Evolutionary conservation across 2,113 vertebrate genomes (phyloP).

Genomic region (Dromaius novaehollandiae): DNA sequence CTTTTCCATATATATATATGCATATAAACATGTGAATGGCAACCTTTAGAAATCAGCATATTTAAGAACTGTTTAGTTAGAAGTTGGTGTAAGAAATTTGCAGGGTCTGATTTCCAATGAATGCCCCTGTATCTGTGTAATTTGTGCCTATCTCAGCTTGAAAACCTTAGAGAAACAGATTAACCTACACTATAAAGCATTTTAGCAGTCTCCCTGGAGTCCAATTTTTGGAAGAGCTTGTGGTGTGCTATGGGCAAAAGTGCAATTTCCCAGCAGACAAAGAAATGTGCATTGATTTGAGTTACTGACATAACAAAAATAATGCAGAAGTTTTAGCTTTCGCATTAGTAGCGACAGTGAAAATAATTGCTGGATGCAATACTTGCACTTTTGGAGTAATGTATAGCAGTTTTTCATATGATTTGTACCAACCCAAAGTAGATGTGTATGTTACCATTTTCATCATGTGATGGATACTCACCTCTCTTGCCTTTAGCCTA

Average conservation of each 20-base stretch:
- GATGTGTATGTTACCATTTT: not conserved
- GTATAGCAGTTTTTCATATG: not conserved
- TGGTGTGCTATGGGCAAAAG: not conserved
- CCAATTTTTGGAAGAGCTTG: not conserved
- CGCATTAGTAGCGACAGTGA: not conserved
- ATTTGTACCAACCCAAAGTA: not conserved
- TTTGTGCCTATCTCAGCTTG: not conserved
- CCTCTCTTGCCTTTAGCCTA: not conserved
- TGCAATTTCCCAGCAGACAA: not conserved
- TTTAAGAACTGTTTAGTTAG: not conserved
- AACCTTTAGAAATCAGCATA: not conserved
- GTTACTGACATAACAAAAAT: not conserved
- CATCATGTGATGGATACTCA: not conserved
- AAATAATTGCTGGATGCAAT: not conserved
- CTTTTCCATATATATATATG: not conserved
- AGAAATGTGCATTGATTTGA: not conserved
- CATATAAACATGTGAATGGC: not conserved
- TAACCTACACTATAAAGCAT: not conserved
- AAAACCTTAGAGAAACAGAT: not conserved
- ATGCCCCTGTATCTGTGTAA: not conserved
- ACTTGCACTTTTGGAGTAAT: not conserved
- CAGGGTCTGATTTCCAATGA: not conserved
- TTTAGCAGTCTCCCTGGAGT: not conserved
- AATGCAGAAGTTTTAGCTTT: not conserved
- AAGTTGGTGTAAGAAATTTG: rapidly evolving